Evolutionary conservation across 2,888 invertebrate species (phyloP).

Genomic region (Dynastes hyllus): DNA sequence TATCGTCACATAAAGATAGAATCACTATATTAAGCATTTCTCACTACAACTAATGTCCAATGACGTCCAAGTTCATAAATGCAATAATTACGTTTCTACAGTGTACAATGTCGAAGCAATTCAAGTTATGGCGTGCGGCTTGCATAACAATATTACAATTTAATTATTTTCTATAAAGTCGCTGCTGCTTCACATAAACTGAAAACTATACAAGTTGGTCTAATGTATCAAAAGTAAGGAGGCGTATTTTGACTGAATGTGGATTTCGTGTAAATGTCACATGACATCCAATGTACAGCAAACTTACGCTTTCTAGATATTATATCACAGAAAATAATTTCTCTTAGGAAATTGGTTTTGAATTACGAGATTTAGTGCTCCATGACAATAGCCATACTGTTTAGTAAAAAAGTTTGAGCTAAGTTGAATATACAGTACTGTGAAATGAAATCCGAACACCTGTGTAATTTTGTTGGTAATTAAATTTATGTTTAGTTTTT

Average conservation of each 20-base stretch:
- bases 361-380: not conserved
- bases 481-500: too few species aligned
- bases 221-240: not conserved
- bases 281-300: not conserved
- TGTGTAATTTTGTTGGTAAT: too few species aligned
- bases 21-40: too few species aligned
- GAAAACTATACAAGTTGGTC: not conserved
- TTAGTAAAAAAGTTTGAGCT: too few species aligned
- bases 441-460: too few species aligned
- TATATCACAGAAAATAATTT: not conserved
- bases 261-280: not conserved
- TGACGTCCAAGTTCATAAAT: too few species aligned
- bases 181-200: not conserved
- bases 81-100: too few species aligned
- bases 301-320: not conserved
- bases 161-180: not conserved
- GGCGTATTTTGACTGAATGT: not conserved
- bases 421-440: too few species aligned
- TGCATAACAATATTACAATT: not conserved
- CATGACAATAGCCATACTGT: too few species aligned
- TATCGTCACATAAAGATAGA: too few species aligned
- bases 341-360: not conserved
- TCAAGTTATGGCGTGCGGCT: slow-evolving; percentile 8
- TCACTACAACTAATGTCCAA: too few species aligned
- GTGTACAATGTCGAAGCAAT: slow-evolving; percentile 1